Evolutionary conservation across 2,888 invertebrate species (phyloP).

Genomic region (Epinotia nisella): DNA sequence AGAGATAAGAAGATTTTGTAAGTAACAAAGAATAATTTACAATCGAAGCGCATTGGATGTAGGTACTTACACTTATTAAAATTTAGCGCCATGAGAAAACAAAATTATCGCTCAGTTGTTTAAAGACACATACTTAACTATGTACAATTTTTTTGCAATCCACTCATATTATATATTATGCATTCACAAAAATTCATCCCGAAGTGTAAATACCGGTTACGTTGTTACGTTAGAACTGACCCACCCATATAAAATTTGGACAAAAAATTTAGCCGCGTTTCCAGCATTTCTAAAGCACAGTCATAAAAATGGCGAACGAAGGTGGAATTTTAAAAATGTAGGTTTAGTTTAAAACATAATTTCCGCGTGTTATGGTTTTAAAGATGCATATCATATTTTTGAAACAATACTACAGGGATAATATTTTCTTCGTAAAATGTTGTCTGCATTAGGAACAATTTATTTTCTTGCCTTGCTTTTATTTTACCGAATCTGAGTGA

Average conservation of each 20-base stretch:
- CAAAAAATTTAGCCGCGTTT: slow-evolving; percentile 20
- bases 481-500: not conserved
- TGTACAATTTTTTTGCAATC: no score
- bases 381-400: slow-evolving; percentile 10
- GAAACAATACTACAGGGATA: slow-evolving; percentile 1
- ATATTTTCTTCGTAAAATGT: not conserved
- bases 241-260: slow-evolving; percentile 9
- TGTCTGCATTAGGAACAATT: not conserved
- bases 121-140: no score
- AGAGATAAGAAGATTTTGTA: no score
- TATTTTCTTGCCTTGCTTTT: not conserved
- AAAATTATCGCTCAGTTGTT: no score
- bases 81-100: no score
- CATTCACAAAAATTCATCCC: not conserved
- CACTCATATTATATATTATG: no score
- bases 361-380: not conserved
- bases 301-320: slow-evolving; percentile 36
- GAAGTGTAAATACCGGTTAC: not conserved
- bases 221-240: slow-evolving; percentile 7
- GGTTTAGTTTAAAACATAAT: slow-evolving; percentile 22
- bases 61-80: no score
- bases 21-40: no score
- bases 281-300: slow-evolving; percentile 29
- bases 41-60: no score
- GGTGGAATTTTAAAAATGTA: slow-evolving; percentile 34